Conservation (phyloP, 2,113 vertebrate species). For the Plestiodon gilberti region DNA sequence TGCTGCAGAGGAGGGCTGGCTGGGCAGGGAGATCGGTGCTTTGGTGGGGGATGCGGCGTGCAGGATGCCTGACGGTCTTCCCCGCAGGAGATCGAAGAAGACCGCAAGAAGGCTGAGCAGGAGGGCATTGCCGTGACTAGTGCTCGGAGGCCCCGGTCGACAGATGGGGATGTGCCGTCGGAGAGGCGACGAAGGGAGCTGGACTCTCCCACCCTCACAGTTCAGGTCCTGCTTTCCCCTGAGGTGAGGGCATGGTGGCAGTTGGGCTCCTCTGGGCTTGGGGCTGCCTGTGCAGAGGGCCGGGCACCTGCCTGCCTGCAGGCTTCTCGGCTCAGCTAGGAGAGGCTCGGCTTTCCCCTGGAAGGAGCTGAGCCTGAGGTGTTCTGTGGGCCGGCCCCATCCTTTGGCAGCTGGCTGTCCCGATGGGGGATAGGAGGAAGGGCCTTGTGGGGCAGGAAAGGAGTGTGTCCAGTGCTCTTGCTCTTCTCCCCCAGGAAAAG, state of each 20-base stretch:
- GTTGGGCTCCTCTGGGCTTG: background rate
- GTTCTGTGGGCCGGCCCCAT: too few species aligned
- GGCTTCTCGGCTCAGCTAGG: too few species aligned
- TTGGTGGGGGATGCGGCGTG: background rate
- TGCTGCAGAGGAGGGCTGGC: too few species aligned
- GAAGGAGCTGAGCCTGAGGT: too few species aligned
- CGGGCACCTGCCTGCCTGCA: too few species aligned
- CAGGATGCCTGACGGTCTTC: too few species aligned
- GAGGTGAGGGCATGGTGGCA: slow-evolving; percentile 65
- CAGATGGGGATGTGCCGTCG: slow-evolving; percentile 52
- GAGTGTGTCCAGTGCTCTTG: too few species aligned
- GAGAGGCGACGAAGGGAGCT: slow-evolving; percentile 69
- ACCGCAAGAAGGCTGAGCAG: slow-evolving; percentile 88
- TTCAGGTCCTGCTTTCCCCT: slow-evolving; percentile 71
- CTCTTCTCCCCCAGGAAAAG: slow-evolving; percentile 76
- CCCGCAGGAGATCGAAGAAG: slow-evolving; percentile 90
- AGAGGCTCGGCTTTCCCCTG: too few species aligned
- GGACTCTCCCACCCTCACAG: slow-evolving; percentile 69
- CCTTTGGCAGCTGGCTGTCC: too few species aligned
- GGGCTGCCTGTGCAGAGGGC: too few species aligned
- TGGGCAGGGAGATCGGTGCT: background rate
- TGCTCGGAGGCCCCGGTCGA: slow-evolving; percentile 73
- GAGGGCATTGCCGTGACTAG: slow-evolving; percentile 89
- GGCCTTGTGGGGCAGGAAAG: too few species aligned
- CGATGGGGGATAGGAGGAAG: too few species aligned